Base-by-base conservation (phyloP, 2,888 invertebrate species). In the Drosophila nr. perissopoda region DNA sequence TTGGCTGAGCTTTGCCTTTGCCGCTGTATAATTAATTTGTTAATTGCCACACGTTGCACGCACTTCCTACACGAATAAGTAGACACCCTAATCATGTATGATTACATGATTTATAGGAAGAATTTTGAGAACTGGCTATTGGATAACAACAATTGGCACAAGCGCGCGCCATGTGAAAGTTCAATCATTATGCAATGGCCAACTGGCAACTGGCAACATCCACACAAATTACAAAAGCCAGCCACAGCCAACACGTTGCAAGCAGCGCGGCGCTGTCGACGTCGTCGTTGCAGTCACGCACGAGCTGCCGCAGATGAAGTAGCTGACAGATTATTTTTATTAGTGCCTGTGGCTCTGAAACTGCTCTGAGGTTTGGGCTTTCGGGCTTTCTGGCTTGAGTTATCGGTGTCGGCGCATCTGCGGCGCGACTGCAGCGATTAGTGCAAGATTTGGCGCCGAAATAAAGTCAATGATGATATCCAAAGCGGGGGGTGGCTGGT, bases 51-150 rank as follows among this genome's bases (percentile, higher is more conserved):
- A 54, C 54, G 63, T 38, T 40, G 60, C 69, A 76, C 80, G 82
- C 81, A 78, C 73, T 83, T 83, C 82, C 84, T 83, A 27, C 21
- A n/a, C 27, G 21, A 2, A 27, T n/a, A 33, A 40, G 42, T 31
- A 48, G 34, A 49, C 64, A 66, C 61, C 75, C 76, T 57, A 48
- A 25, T 52, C 62, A 63, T 53, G 57, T 49, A 49, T 45, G 74
- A 69, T 84, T 73, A 78, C 78, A 63, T 82, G 83, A 86, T 80
- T 84, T 82, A 75, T 83, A 82, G 86, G 83, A 84, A 85, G 78
- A 85, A 82, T 78, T 64, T 66, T 61, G 33, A 51, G 29, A 31
- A 57, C 40, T 57, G 53, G 21, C 7, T 63, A 68, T 73, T 76
- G 72, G 65, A 42, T 59, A 62, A 68, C 42, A 66, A 73, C 73